Conservation (phyloP, 2,797 vertebrate species). For the Megaceryle alcyon region DNA sequence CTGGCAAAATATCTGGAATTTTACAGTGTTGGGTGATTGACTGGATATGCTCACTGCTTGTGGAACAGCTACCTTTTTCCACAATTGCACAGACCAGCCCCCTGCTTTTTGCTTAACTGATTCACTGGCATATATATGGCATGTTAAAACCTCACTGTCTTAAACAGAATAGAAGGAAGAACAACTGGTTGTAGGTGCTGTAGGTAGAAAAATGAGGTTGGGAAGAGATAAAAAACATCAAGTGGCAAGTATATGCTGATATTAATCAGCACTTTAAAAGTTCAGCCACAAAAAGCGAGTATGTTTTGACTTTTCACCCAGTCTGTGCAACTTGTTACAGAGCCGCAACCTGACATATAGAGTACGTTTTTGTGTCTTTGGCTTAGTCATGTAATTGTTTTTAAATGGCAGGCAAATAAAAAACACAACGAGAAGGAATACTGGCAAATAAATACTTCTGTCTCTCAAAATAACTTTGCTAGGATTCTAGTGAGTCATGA, state of each 20-base stretch:
- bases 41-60: background rate
- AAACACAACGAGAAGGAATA: background rate
- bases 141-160: background rate
- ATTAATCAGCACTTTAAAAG: background rate
- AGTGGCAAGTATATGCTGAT: background rate
- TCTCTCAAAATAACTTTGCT: background rate
- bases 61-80: background rate
- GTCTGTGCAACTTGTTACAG: background rate
- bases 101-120: background rate
- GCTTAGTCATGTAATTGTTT: slow-evolving; percentile 6
- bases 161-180: background rate
- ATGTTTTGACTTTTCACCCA: background rate
- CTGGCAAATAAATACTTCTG: background rate
- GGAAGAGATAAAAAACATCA: background rate
- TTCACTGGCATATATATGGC: background rate
- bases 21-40: background rate
- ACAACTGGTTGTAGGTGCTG: background rate
- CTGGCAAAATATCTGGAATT: slow-evolving; percentile 14
- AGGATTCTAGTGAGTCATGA: background rate
- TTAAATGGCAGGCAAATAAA: slow-evolving; percentile 4
- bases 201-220: background rate
- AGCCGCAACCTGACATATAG: background rate
- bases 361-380: background rate
- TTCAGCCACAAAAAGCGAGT: background rate
- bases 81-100: background rate